Evolutionary conservation across 2,113 vertebrate species (phyloP).

Genomic region (Austrofundulus limnaeus): DNA sequence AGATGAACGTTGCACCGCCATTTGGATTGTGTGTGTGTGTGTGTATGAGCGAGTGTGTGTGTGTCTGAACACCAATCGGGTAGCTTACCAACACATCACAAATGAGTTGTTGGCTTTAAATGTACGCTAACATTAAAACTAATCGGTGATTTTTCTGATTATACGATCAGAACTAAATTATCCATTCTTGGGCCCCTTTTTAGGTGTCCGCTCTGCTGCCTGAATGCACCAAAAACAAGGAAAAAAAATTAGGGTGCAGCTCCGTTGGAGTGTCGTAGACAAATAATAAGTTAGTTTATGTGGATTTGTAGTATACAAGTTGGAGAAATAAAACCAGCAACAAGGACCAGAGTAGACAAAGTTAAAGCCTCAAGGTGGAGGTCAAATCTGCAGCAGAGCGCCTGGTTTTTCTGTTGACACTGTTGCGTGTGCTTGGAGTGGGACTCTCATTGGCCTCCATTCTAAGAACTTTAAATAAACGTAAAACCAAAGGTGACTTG

Average conservation of each 20-base stretch:
- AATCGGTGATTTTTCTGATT: no score
- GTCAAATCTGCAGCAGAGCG: neutral
- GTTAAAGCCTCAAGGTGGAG: neutral
- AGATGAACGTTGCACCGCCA: constrained; percentile 40
- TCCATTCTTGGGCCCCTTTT: neutral
- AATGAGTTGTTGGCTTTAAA: no score
- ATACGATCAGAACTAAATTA: neutral
- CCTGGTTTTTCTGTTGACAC: neutral
- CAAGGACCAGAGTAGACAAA: no score
- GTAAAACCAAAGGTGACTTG: constrained; percentile 30
- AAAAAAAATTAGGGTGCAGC: constrained; percentile 5
- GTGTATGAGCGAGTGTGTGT: neutral
- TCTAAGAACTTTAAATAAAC: constrained; percentile 18
- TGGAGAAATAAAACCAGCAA: no score
- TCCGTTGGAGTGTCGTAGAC: neutral
- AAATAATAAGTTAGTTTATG: no score
- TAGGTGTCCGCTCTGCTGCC: neutral
- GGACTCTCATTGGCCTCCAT: neutral
- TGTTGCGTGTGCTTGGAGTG: neutral
- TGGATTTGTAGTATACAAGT: no score
- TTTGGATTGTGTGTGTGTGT: constrained; percentile 20
- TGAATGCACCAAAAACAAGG: neutral
- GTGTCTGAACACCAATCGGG: no score
- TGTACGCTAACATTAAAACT: no score
- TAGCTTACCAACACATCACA: no score